Base-by-base conservation (phyloP, 2,888 invertebrate species). In the Slavum lentiscoides region DNA sequence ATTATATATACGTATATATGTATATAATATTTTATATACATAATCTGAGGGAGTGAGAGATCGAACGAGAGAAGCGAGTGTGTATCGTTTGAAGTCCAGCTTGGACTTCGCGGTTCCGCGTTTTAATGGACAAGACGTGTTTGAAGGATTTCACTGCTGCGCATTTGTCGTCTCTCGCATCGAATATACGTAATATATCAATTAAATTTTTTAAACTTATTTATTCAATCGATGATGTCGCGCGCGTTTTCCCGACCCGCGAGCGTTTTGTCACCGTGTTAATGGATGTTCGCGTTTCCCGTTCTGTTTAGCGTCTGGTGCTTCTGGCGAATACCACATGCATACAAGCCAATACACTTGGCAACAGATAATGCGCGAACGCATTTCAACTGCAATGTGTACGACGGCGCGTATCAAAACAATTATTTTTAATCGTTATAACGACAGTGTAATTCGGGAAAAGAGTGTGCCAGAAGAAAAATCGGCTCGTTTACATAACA, bases 41-140 rank as follows among this genome's bases (percentile, higher is more conserved):
- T 30, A 62, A 49, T 9, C 49, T 1, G 49, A 49, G 49, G 2
- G 5, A 11, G 49, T 9, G 49, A 49, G 8, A 49, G 11, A n/a
- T n/a, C n/a, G n/a, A n/a, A n/a, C n/a, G n/a, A n/a, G n/a, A n/a
- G n/a, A n/a, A n/a, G n/a, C n/a, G 4, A 21, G 11, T 39, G 11
- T 66, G 19, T 43, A 66, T 21, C 7, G n/a, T 66, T 30, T 17
- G 30, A 13, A 53, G 64, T 55, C 37, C 1, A 49, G 7, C 64
- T 15, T 61, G 17, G 19, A 17, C 58, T 23, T 64, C n/a, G 37
- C n/a, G n/a, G 37, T 37, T 64, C n/a, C 62, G 53, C 21, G 64
- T 64, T 64, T 17, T 64, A 74, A 74, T 74, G 74, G 74, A 64
- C 62, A 53, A 74, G 53, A 74, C 74, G 64, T 61, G 74, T 74